A percentile compares a stretch with the other conserved stretches of the same genome.
Evolutionary conservation across 2,797 vertebrate genomes (phyloP).

Genomic region (Sebastolobus alascanus): DNA sequence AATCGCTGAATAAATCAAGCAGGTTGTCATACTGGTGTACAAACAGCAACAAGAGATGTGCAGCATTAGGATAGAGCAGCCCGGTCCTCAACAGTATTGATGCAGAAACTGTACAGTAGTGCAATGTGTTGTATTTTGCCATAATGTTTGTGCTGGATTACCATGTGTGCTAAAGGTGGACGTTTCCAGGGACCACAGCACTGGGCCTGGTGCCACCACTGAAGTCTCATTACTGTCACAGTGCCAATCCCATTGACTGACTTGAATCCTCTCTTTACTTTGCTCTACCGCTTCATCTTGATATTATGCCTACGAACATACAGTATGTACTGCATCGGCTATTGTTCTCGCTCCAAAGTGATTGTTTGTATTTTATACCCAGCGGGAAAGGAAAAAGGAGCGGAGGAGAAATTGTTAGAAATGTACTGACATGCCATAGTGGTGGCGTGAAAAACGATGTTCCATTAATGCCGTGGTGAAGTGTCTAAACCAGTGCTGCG

Average conservation of each 20-base stretch:
- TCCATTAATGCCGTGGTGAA: slow-evolving; percentile 60
- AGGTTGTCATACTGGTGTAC: slow-evolving; percentile 34
- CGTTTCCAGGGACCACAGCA: slow-evolving; percentile 48
- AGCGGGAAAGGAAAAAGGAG: slow-evolving; percentile 18
- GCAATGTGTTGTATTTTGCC: slow-evolving; percentile 73
- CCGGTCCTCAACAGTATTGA: slow-evolving; percentile 55
- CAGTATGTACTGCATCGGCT: slow-evolving; percentile 61
- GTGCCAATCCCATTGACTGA: slow-evolving; percentile 79
- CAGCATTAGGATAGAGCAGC: slow-evolving; percentile 47
- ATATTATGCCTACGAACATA: slow-evolving; percentile 66
- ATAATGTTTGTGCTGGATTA: slow-evolving; percentile 73
- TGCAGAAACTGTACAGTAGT: slow-evolving; percentile 75
- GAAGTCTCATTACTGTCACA: slow-evolving; percentile 71
- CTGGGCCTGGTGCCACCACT: slow-evolving; percentile 52
- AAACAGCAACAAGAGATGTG: slow-evolving; percentile 37
- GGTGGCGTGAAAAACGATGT: slow-evolving; percentile 58
- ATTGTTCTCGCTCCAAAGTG: slow-evolving; percentile 57
- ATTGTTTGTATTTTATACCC: slow-evolving; percentile 68
- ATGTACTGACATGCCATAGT: slow-evolving; percentile 35
- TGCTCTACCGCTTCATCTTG: slow-evolving; percentile 64
- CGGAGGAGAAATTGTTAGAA: slow-evolving; percentile 18
- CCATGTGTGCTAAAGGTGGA: slow-evolving; percentile 71
- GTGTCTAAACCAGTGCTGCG: slow-evolving; percentile 49
- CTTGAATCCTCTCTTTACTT: slow-evolving; percentile 73
- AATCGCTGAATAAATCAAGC: slow-evolving; percentile 34